Base-by-base conservation (phyloP, 2,888 invertebrate genomes). In the Drosophila helvetica region DNA sequence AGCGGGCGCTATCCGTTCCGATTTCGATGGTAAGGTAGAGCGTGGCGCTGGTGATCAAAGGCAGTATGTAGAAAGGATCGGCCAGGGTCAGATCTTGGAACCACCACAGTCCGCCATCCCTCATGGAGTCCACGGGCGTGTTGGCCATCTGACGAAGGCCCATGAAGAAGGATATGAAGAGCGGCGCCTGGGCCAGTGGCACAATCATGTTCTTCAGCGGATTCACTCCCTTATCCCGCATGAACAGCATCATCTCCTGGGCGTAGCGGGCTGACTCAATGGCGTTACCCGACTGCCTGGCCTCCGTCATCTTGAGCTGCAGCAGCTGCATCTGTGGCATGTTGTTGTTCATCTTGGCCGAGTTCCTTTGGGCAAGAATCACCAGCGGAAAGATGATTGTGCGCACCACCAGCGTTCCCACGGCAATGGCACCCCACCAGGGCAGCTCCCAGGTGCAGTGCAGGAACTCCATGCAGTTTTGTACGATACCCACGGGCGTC, bases 101-200 rank as follows among this genome's bases (percentile, higher is more conserved):
- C 99, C 99, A 99, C 84, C 94, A 95, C 1, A 97, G 78, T 0
- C 99, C 99, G 33, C 99, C 99, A 1, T 94, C 93, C 74, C 94
- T 94, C 94, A 99, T 94, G 90, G 98, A 98, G 47, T 97, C 97
- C 42, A 99, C 96, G 2, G 98, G 99, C 33, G 96, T 94, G 88
- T 95, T 96, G 1, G 98, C 95, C 98, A 99, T 98, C 75, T 94
- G 93, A 80, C 97, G 94, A 52, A 99, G 92, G 0, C 96, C 97
- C 92, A 97, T 94, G 90, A 98, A 99, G 90, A 98, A 96, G 0
- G 98, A 98, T 74, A 99, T 92, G 91, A 99, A 99, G 17, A 99
- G 92, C 0, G 98, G 98, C 59, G 96, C 96, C 92, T 97, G 97
- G 0, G 95, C 95, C 47, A 97, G 74, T 0, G 96, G 96, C 0